Evolutionary conservation across 2,888 invertebrate species (phyloP), one percentile per base, ranked within the genome.

Genomic region (Stenodera caucasica): DNA sequence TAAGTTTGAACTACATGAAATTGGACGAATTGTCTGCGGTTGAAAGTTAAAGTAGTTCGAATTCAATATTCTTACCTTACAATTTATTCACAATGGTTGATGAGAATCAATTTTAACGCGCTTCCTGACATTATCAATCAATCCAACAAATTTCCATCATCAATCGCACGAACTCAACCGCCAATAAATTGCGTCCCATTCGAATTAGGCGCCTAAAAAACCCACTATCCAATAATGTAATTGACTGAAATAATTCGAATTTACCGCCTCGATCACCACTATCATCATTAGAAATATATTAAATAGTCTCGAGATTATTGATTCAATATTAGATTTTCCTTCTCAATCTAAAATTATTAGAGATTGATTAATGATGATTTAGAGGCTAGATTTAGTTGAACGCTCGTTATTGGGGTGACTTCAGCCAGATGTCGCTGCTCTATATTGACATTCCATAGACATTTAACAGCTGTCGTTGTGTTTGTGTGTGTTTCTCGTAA

Each of bases 401-500:
- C 26, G 26, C 3, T 26, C 5, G 26, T 26, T 26, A 2, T 5
- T 26, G 0, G 12, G 1, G 5, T 1, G 6, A n/a, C 37, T 1
- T 3, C 33, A 18, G 4, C n/a, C 2, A 60, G 60, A 53, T 60
- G 60, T 51, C 60, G 49, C 32, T 5, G n/a, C 21, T 15, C 37
- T 49, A 18, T 23, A 23, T 45, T 45, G 45, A 45, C 52, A 37
- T 37, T 30, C 5, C 55, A 23, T 60, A 55, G 63, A 60, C 63
- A 60, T 50, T 57, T 55, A 59, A 58, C 63, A 59, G 56, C 59
- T 63, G 62, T 58, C 62, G 55, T 49, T 21, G 30, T 21, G 35
- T 51, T 32, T 49, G 33, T 61, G 33, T 55, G 45, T 58, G 56
- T 9, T 40, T 45, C 21, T 45, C 45, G 45, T 45, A 26, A 26